Base-by-base conservation (phyloP, 2,888 invertebrate genomes). In the Yponomeuta malinellus region DNA sequence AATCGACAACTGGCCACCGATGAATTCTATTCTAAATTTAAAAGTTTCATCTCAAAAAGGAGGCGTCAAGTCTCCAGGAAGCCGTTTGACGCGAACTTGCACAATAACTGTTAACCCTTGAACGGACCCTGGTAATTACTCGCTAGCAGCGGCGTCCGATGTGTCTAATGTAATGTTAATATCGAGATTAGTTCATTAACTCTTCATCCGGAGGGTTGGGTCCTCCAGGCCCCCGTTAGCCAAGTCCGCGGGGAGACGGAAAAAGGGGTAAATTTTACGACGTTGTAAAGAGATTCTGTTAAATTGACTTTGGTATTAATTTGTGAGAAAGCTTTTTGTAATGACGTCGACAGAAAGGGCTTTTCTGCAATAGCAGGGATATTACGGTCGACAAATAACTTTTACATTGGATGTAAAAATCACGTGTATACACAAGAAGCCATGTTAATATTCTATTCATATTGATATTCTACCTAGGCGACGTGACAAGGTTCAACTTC, bases 101-200 rank as follows among this genome's bases (percentile, higher is more conserved):
- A 33, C 33, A n/a, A 71, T 67, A 70, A 70, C 69, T 48, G 69
- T 72, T 71, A 70, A 71, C 73, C 73, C 68, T 69, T 70, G 69
- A 72, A 72, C 73, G 76, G 76, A 75, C 73, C 79, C 77, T 73
- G 77, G 82, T 82, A 84, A 84, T 84, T 83, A 82, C 81, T 82
- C 65, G 72, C 52, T 59, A 71, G 66, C 48, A 15, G 70, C 52
- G 71, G 84, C 89, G 88, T 84, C 90, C 89, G 88, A 87, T 89
- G 90, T 83, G 84, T 81, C 86, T 90, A 90, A 90, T 91, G 90
- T 90, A 87, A 89, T 89, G 90, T 92, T 91, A 89, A 92, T 92
- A 91, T 91, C 90, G 81, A 88, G 87, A 91, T 91, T 90, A 91
- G 88, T 90, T 90, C 88, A 91, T 91, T 91, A 91, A 90, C 91